These are phyloP conservation scores for Drosophila suboccidentalis DNA, from an alignment of 2,888 invertebrate genomes.

Conservation along the genomic window DNA sequence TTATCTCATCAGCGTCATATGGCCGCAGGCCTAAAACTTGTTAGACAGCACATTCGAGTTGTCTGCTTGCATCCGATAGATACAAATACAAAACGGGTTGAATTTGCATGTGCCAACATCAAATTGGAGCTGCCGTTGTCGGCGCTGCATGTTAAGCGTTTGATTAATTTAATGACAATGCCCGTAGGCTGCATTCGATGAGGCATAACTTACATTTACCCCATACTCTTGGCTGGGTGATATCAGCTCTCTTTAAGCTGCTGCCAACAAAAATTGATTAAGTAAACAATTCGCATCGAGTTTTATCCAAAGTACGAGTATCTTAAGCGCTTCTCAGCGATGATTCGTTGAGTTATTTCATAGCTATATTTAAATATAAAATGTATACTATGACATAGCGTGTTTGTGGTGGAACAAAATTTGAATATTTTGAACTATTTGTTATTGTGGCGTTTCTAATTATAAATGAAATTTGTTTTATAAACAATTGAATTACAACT, in stretches of 20 bases:
- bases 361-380: constrained; percentile 44
- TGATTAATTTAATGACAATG: constrained; percentile 80
- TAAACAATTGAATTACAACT: constrained; percentile 55
- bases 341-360: constrained; percentile 35
- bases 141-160: constrained; percentile 68
- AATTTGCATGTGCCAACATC: constrained; percentile 78
- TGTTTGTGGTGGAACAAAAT: constrained; percentile 1
- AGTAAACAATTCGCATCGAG: constrained; percentile 19
- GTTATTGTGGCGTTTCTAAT: constrained; percentile 55
- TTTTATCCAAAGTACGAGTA: not conserved
- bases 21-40: constrained; percentile 51
- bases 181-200: constrained; percentile 61
- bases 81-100: constrained; percentile 42
- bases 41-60: constrained; percentile 39
- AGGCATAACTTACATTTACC: constrained; percentile 33
- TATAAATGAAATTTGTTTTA: constrained; percentile 58
- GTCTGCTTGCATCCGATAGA: constrained; percentile 41
- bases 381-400: not conserved
- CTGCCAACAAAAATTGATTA: constrained; percentile 28
- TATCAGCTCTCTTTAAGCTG: constrained; percentile 32
- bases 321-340: not conserved
- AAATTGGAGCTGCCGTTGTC: constrained; percentile 63
- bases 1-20: constrained; percentile 70
- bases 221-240: constrained; percentile 22
- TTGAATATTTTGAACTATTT: constrained; percentile 18